phyloP scores from a whole-genome alignment of 2,888 invertebrate genomes.

The Hirtodrosophila alboralis region DNA sequence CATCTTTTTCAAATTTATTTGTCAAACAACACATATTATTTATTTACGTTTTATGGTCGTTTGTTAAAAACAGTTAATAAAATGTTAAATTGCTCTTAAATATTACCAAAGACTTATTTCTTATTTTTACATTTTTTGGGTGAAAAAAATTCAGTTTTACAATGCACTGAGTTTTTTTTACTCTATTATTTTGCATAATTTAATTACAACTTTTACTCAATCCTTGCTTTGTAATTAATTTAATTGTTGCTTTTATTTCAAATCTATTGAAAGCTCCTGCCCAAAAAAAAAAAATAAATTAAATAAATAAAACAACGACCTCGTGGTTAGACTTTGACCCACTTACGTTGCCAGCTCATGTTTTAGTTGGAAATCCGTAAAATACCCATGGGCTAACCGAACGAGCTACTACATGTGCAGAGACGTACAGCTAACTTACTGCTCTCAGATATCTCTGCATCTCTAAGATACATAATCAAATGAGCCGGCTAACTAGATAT shows the following conservation, averaged over 20 bases:
- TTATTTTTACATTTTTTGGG: background rate
- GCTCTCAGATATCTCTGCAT: constrained; percentile 53
- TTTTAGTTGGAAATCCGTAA: constrained; percentile 35
- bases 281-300: too few relatives aligned
- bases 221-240: constrained; percentile 29
- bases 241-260: constrained; percentile 23
- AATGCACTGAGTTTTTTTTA: too few relatives aligned
- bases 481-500: constrained; percentile 64
- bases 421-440: constrained; percentile 27
- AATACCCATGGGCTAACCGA: constrained; percentile 28
- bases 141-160: too few relatives aligned
- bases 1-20: too few relatives aligned
- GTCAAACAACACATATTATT: too few relatives aligned
- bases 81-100: too few relatives aligned
- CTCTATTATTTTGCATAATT: too few relatives aligned
- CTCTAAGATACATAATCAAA: constrained; percentile 68
- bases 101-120: too few relatives aligned
- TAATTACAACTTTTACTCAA: background rate
- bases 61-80: too few relatives aligned
- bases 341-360: constrained; percentile 65
- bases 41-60: too few relatives aligned
- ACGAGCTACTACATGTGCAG: constrained; percentile 22
- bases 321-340: constrained; percentile 71
- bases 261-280: constrained; percentile 45
- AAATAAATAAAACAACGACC: constrained; percentile 65